phyloP scores from a whole-genome alignment of 1,140 invertebrate species.

The Eufriesea mexicana region DNA sequence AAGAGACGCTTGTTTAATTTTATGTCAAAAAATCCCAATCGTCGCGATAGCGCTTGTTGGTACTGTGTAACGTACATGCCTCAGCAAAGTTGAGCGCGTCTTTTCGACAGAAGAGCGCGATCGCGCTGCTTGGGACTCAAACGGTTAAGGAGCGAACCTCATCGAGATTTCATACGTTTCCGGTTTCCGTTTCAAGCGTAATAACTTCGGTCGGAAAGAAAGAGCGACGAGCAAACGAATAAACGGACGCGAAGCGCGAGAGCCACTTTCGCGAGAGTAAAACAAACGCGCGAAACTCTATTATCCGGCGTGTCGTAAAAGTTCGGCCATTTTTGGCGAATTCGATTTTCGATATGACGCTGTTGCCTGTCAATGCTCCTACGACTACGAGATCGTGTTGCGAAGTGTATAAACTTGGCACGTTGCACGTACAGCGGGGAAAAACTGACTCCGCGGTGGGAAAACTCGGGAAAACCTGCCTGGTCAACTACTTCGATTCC shows the following conservation, averaged over 20 bases:
- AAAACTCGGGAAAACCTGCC: neutral
- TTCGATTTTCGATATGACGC: neutral
- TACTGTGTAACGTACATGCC: no score
- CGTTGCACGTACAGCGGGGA: neutral
- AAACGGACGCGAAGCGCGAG: no score
- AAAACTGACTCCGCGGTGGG: neutral
- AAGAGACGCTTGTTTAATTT: no score
- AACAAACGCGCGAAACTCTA: neutral
- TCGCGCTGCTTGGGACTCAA: no score
- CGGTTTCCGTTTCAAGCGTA: neutral
- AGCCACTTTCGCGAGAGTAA: neutral
- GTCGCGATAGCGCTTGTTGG: no score
- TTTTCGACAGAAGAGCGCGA: no score
- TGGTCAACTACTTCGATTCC: conserved; percentile 7
- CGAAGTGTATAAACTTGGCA: conserved; percentile 9
- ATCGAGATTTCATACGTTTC: neutral
- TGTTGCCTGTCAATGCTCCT: neutral
- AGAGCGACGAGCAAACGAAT: neutral
- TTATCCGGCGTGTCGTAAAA: neutral
- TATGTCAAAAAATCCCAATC: no score
- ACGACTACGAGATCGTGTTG: no score
- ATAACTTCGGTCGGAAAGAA: neutral
- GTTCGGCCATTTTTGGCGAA: neutral
- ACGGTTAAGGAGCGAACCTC: neutral
- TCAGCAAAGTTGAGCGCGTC: no score